A percentile compares a stretch with the other conserved stretches of the same genome.
phyloP scores from a whole-genome alignment of 1,140 invertebrate genomes.

The Frieseomelitta varia region DNA sequence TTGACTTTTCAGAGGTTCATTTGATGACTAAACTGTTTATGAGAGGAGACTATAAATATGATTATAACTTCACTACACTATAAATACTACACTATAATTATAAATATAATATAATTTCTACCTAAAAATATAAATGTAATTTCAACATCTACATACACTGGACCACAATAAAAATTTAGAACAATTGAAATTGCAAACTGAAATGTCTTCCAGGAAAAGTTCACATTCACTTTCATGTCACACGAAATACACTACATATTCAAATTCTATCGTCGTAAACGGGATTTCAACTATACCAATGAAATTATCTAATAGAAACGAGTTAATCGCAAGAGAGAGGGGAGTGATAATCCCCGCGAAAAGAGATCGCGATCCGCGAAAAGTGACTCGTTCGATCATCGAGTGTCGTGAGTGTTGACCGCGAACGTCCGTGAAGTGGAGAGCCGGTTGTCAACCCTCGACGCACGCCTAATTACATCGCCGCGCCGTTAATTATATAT shows the following conservation, averaged over 20 bases:
- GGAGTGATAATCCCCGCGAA: not conserved
- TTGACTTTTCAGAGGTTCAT: not conserved
- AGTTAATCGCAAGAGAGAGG: not conserved
- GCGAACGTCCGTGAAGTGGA: slow-evolving; percentile 31
- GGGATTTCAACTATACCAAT: not conserved
- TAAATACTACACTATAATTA: too few species aligned
- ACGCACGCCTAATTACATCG: slow-evolving; percentile 18
- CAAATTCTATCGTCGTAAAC: too few species aligned
- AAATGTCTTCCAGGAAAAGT: too few species aligned
- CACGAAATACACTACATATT: too few species aligned
- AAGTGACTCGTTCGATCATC: not conserved
- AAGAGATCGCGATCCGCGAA: not conserved
- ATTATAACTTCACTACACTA: too few species aligned
- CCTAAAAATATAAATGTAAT: too few species aligned
- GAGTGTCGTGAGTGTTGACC: slow-evolving; percentile 57
- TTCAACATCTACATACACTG: too few species aligned
- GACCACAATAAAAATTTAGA: too few species aligned
- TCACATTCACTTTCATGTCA: too few species aligned
- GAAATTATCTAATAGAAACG: not conserved
- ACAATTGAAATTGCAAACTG: too few species aligned
- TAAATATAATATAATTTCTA: too few species aligned
- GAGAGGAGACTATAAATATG: not conserved
- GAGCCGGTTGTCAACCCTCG: slow-evolving; percentile 50
- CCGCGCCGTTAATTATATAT: slow-evolving; percentile 32
- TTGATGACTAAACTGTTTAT: not conserved